Evolutionary conservation across 2,888 invertebrate species (phyloP).

Genomic region (Argyra leucocephala): DNA sequence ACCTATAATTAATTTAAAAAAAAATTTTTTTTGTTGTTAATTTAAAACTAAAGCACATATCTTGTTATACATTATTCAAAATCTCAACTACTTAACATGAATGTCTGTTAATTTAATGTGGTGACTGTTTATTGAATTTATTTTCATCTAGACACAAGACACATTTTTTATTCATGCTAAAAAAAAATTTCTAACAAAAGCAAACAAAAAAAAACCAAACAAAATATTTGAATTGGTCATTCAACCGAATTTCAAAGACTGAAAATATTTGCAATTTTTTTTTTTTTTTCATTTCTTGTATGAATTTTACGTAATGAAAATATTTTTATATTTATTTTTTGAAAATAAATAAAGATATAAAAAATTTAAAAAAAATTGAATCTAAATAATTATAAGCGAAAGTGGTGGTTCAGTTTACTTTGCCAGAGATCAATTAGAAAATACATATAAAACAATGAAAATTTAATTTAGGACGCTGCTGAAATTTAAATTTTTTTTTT

Average conservation of each 20-base stretch:
- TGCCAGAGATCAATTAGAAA: background rate
- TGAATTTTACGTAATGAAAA: background rate
- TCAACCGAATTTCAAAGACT: background rate
- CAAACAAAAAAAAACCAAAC: background rate
- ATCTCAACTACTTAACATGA: too few relatives aligned
- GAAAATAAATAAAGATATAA: background rate
- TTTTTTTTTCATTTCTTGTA: background rate
- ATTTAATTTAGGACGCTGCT: background rate
- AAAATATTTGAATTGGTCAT: background rate
- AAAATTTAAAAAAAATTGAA: background rate
- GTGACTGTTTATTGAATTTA: background rate
- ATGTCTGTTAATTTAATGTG: background rate
- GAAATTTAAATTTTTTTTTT: too few relatives aligned
- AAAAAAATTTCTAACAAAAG: background rate
- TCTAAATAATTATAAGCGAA: background rate
- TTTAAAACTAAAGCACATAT: too few relatives aligned
- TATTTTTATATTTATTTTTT: background rate
- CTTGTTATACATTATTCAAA: too few relatives aligned
- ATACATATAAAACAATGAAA: background rate
- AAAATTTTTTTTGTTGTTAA: too few relatives aligned
- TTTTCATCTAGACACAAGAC: background rate
- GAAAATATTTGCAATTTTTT: background rate
- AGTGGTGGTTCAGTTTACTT: background rate
- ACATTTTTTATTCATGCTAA: background rate
- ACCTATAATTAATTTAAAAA: too few relatives aligned